Evolutionary conservation across 2,888 invertebrate genomes (phyloP), one percentile per base, ranked within the genome.

Genomic region (Yponomeuta malinellus): DNA sequence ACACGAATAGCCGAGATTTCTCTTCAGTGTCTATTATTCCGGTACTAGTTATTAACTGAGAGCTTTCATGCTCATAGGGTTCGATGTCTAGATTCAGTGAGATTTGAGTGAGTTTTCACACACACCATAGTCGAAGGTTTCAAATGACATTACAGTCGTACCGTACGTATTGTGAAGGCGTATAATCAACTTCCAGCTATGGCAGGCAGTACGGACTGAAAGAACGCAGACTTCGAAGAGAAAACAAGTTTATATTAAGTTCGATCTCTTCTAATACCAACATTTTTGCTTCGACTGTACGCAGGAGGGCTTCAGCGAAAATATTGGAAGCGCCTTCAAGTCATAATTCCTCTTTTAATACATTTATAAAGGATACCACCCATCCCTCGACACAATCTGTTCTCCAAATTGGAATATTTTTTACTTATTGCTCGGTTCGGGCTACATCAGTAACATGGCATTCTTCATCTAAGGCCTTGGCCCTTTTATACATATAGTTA

Each of bases 311-410:
- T 59, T 59, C 64, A 65, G 65, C 70, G 37, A 72, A 79, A 78
- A 79, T 79, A 80, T 79, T 77, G 77, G 72, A 71, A 73, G 73
- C 75, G 75, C 75, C 76, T 77, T 76, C 77, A 77, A 78, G 78
- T 81, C 81, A 82, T 85, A 83, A 84, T 83, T 83, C 77, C 81
- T 78, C 78, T 80, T 84, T 84, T 83, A 84, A 85, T 85, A 83
- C 83, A 84, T 85, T 84, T 85, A 84, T 84, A 83, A 83, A 80
- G 81, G 80, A 82, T 83, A 77, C 79, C 77, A 33, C 10, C 52
- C 74, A 68, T 74, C 77, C 77, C 74, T 72, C 71, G 74, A 79
- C 78, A 79, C 83, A 84, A 83, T 84, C 82, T 83, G 82, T 84
- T 83, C 81, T 78, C 81, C 78, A 84, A 82, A 83, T 83, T 83